Evolutionary conservation across 2,888 invertebrate genomes (phyloP).

Genomic region (Zaprionus bogoriensis): DNA sequence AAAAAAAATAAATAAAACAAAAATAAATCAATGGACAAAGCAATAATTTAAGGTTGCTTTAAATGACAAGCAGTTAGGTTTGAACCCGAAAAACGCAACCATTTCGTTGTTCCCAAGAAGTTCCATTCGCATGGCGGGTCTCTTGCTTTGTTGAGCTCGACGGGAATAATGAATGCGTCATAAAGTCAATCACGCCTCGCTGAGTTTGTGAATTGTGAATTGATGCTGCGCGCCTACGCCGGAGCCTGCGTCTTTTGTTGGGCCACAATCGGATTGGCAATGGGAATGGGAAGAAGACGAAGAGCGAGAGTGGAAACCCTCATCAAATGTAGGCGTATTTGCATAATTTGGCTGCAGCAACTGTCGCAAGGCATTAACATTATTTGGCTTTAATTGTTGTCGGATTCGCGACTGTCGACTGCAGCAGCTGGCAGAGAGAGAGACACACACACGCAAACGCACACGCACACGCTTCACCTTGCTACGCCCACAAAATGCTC

Average conservation of each 20-base stretch:
- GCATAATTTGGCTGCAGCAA: slow-evolving; percentile 60
- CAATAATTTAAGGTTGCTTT: no score
- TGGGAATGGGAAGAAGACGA: slow-evolving; percentile 4
- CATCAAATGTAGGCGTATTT: slow-evolving; percentile 47
- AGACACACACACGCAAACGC: not conserved
- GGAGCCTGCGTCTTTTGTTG: slow-evolving; percentile 17
- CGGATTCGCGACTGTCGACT: slow-evolving; percentile 21
- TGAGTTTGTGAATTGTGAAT: slow-evolving; percentile 10
- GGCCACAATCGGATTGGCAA: slow-evolving; percentile 7
- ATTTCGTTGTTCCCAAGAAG: no score
- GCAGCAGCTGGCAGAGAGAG: slow-evolving; percentile 2
- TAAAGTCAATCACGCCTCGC: slow-evolving; percentile 19
- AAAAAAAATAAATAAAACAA: no score
- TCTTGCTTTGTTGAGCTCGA: not conserved
- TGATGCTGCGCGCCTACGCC: not conserved
- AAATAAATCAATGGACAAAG: no score
- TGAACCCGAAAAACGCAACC: not conserved
- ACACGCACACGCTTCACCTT: not conserved
- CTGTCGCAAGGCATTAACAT: slow-evolving; percentile 60
- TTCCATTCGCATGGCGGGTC: no score
- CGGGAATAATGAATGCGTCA: not conserved
- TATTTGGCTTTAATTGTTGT: slow-evolving; percentile 57
- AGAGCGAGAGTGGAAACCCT: slow-evolving; percentile 27
- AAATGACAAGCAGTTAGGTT: no score
- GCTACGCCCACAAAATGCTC: slow-evolving; percentile 11